phyloP scores from a whole-genome alignment of 2,113 vertebrate species.

The Pogona vitticeps region DNA sequence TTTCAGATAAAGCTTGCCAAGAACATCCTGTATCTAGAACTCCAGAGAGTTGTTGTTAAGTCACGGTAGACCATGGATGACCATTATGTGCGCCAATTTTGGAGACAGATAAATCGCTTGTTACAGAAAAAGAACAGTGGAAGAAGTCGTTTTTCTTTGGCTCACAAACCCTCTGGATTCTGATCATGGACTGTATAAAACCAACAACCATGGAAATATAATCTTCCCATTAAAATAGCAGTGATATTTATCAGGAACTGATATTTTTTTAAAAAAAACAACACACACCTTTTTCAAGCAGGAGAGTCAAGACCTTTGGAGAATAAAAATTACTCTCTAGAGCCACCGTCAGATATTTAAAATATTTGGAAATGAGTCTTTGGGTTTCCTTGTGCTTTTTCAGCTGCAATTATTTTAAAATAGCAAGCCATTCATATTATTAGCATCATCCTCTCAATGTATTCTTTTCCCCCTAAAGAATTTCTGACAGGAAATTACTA shows the following conservation, averaged over 20 bases:
- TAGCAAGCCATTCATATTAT: conserved; percentile 27
- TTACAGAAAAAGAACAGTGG: not conserved
- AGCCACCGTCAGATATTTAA: conserved; percentile 22
- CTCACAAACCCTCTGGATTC: not conserved
- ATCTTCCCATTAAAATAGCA: not conserved
- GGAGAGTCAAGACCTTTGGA: conserved; percentile 11
- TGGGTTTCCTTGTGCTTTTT: conserved; percentile 25
- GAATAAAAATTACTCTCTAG: conserved; percentile 27
- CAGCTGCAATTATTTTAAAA: conserved; percentile 35
- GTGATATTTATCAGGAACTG: conserved; percentile 11
- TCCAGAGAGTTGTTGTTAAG: not conserved
- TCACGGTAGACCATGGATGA: not conserved
- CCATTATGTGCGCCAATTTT: too few relatives aligned
- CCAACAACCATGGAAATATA: not conserved
- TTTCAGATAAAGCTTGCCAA: not conserved
- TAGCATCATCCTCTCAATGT: conserved; percentile 31
- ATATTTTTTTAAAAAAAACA: conserved; percentile 12
- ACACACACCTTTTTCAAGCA: not conserved
- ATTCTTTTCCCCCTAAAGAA: conserved; percentile 44
- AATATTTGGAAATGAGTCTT: conserved; percentile 20
- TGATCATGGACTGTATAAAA: not conserved
- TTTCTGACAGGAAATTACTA: conserved; percentile 45
- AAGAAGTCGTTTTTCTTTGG: not conserved
- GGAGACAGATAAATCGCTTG: not conserved
- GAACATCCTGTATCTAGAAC: not conserved